Percentiles rank a stretch among this genome's conserved stretches.
Evolutionary conservation across 2,888 invertebrate genomes (phyloP).

Genomic region (Nephrotoma flavescens): DNA sequence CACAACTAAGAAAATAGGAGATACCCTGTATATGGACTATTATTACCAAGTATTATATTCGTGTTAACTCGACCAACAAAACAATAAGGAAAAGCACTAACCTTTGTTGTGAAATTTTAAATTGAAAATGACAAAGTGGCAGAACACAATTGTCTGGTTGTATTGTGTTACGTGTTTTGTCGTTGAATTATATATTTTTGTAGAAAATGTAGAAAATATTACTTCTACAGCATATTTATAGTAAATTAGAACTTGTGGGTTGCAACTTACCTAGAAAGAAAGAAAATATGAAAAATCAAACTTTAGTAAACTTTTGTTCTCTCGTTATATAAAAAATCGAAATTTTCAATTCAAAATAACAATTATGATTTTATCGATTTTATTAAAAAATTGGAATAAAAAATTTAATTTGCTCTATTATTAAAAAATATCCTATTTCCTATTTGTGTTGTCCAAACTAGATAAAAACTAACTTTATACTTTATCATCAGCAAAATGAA

Average conservation of each 20-base stretch:
- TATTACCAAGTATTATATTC: too few species aligned
- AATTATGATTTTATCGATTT: not conserved
- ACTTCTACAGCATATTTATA: not conserved
- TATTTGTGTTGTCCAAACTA: not conserved
- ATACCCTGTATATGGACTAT: too few species aligned
- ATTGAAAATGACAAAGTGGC: too few species aligned
- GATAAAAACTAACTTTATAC: not conserved
- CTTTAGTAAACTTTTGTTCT: not conserved
- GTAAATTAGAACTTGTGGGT: not conserved
- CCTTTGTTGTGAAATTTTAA: too few species aligned
- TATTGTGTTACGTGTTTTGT: not conserved
- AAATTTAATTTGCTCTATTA: not conserved
- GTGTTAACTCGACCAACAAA: too few species aligned
- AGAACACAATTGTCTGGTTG: too few species aligned
- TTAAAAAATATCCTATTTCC: not conserved
- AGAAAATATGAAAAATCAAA: not conserved
- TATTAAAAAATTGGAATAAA: not conserved
- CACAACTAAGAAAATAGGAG: too few species aligned
- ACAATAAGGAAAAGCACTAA: too few species aligned
- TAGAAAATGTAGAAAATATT: too few species aligned
- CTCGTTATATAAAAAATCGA: not conserved
- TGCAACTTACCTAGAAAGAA: not conserved
- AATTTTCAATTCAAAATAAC: not conserved
- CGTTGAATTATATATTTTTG: not conserved
- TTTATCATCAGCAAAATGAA: not conserved